Evolutionary conservation across 2,797 vertebrate genomes (phyloP).

Genomic region (Phataginus tetradactyla): DNA sequence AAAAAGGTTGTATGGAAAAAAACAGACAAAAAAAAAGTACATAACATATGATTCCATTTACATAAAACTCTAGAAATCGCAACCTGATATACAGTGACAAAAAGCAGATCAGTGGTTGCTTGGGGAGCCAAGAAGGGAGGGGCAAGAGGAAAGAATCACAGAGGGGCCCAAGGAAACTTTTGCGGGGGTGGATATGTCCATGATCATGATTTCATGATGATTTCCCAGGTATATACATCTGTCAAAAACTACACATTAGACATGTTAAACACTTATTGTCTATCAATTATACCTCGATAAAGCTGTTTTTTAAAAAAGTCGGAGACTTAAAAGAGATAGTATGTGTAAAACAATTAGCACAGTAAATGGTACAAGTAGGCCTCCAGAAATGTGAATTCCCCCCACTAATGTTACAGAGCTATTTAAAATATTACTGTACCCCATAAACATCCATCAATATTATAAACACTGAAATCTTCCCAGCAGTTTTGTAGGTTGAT

Average conservation of each 20-base stretch:
- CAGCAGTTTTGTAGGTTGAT: neutral
- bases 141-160: neutral
- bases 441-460: neutral
- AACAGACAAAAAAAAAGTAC: neutral
- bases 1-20: slow-evolving; percentile 13
- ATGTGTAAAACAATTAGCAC: neutral
- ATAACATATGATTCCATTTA: neutral
- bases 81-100: neutral
- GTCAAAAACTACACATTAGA: neutral
- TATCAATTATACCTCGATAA: neutral
- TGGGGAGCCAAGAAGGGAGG: neutral
- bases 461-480: neutral
- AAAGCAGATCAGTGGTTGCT: neutral
- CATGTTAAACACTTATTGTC: neutral
- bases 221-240: neutral
- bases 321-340: neutral
- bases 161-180: neutral
- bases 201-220: neutral
- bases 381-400: neutral
- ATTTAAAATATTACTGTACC: neutral
- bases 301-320: neutral
- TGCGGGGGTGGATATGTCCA: neutral
- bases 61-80: slow-evolving; percentile 18
- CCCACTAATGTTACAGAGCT: neutral
- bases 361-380: neutral